phyloP scores from a whole-genome alignment of 2,888 invertebrate genomes.

The Nasonia oneida region DNA sequence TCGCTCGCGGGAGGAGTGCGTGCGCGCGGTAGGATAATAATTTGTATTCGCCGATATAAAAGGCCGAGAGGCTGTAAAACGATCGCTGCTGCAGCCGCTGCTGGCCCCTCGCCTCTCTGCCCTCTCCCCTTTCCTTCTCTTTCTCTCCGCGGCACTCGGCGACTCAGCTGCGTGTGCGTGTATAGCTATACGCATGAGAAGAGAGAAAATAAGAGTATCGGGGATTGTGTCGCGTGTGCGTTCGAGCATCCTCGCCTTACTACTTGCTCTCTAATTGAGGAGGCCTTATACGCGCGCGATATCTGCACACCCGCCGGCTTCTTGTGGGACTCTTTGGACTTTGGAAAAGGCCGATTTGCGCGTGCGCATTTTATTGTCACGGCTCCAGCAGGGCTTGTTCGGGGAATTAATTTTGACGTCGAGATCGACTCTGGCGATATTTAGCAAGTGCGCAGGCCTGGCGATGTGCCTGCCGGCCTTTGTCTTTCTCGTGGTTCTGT shows the following conservation, averaged over 20 bases:
- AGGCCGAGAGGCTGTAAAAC: conserved; percentile 53
- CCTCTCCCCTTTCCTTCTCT: neutral
- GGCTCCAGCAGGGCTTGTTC: neutral
- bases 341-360: conserved; percentile 7
- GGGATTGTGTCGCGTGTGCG: conserved; percentile 37
- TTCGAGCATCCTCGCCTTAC: neutral
- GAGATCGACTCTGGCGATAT: conserved; percentile 18
- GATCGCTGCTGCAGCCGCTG: neutral
- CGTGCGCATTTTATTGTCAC: neutral
- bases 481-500: neutral
- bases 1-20: conserved; percentile 18
- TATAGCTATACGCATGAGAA: neutral
- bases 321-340: neutral
- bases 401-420: conserved; percentile 32
- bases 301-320: neutral
- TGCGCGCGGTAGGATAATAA: conserved; percentile 58
- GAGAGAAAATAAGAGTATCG: neutral
- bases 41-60: conserved; percentile 61
- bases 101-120: too few species aligned
- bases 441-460: neutral
- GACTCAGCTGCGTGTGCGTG: neutral
- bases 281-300: conserved; percentile 31
- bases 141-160: neutral
- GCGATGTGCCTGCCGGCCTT: too few species aligned
- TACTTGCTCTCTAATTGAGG: conserved; percentile 47